Conservation (phyloP, 2,888 invertebrate genomes). For the Lycophotia porphyrea region DNA sequence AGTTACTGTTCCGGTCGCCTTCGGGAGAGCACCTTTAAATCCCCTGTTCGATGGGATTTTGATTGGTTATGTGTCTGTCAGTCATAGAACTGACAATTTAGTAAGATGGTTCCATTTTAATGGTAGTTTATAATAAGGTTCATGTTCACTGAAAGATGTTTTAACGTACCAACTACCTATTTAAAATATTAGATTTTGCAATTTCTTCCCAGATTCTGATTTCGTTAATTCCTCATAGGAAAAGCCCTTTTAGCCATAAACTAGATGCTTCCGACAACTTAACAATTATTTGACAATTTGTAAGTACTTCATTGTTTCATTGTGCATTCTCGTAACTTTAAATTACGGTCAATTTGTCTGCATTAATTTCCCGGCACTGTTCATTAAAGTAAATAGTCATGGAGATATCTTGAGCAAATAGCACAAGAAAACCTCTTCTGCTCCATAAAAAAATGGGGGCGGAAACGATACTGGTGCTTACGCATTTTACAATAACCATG, state of each 20-base stretch:
- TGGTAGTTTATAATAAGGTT: not conserved
- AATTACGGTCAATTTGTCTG: constrained; percentile 16
- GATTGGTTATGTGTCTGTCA: not conserved
- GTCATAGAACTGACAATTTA: not conserved
- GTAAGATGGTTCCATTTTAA: not conserved
- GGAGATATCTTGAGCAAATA: constrained; percentile 4
- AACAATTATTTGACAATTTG: constrained; percentile 11
- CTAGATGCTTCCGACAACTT: not conserved
- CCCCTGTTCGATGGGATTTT: not conserved
- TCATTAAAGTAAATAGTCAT: not conserved
- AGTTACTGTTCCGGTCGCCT: not conserved
- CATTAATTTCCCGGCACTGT: constrained; percentile 42
- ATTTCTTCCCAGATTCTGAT: not conserved
- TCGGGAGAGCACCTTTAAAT: not conserved
- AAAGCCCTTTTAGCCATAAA: not conserved
- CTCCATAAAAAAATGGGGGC: not conserved
- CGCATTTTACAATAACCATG: not conserved
- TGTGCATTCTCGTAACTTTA: constrained; percentile 10
- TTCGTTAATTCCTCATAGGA: not conserved
- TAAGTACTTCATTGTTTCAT: constrained; percentile 35
- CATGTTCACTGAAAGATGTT: not conserved
- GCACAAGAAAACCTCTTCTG: not conserved
- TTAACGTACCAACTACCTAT: not conserved
- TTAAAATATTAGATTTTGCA: not conserved
- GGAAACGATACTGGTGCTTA: not conserved